Percentiles rank a stretch among this genome's conserved stretches.
Conservation (phyloP, 2,113 vertebrate species). For the Seriola rivoliana region DNA sequence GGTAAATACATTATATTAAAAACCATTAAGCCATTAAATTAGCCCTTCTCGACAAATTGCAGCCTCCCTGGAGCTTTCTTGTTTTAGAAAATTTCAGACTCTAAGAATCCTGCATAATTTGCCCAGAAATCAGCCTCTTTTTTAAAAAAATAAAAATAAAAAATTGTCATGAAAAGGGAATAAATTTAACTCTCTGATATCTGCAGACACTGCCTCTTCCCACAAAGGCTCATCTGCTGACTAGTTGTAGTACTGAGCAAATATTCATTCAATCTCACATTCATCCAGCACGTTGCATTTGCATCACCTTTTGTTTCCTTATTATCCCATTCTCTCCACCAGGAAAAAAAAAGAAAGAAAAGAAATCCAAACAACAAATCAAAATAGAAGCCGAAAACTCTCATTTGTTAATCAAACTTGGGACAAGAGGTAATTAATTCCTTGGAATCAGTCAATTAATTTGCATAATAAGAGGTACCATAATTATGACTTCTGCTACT, state of each 20-base stretch:
- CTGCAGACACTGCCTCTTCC: background rate
- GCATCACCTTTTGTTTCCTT: slow-evolving; percentile 68
- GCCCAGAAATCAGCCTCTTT: background rate
- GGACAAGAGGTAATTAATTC: slow-evolving; percentile 86
- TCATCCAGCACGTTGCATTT: slow-evolving; percentile 39
- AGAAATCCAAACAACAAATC: slow-evolving; percentile 67
- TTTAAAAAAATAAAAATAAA: background rate
- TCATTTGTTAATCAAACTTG: slow-evolving; percentile 86
- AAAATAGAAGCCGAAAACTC: slow-evolving; percentile 80
- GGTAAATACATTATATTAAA: background rate
- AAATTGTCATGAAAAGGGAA: background rate
- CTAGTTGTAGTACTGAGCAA: slow-evolving; percentile 36
- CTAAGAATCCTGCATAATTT: background rate
- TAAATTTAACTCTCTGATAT: background rate
- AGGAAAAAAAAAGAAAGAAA: slow-evolving; percentile 47
- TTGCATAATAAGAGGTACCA: slow-evolving; percentile 87
- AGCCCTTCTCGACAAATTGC: background rate
- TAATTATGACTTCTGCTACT: slow-evolving; percentile 87
- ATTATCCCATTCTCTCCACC: slow-evolving; percentile 56
- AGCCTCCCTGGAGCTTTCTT: background rate
- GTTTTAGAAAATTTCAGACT: background rate
- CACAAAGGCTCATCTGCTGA: slow-evolving; percentile 21
- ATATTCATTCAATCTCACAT: slow-evolving; percentile 51
- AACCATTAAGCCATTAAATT: background rate
- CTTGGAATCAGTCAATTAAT: slow-evolving; percentile 86